phyloP scores from a whole-genome alignment of 2,888 invertebrate species.

The Lordiphosa fenestrarum region DNA sequence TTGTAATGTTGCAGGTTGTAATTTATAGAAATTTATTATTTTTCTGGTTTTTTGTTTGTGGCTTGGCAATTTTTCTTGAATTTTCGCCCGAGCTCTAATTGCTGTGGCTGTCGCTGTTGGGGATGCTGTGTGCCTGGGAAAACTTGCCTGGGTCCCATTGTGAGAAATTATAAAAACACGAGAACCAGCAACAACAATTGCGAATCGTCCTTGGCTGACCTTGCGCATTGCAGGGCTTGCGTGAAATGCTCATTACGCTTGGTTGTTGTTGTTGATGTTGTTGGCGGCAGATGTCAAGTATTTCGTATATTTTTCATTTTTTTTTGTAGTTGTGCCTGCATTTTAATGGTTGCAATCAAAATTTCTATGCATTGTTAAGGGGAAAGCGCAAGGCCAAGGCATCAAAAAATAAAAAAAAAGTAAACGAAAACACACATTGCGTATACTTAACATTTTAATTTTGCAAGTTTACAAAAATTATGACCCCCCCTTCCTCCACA shows the following conservation, averaged over 20 bases:
- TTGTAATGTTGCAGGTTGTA: constrained; percentile 29
- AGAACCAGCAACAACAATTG: constrained; percentile 30
- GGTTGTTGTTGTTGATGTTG: constrained; percentile 27
- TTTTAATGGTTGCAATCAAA: constrained; percentile 70
- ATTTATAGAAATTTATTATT: constrained; percentile 9
- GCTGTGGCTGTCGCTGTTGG: constrained; percentile 54
- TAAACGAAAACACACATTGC: constrained; percentile 19
- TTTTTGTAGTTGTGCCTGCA: constrained; percentile 38
- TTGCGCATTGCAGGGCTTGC: constrained; percentile 56
- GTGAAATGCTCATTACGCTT: constrained; percentile 60
- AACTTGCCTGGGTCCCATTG: constrained; percentile 28
- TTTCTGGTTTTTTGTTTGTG: constrained; percentile 31
- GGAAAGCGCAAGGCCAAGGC: constrained; percentile 43
- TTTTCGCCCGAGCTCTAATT: constrained; percentile 50
- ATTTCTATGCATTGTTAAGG: constrained; percentile 64
- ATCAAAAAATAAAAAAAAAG: constrained; percentile 4
- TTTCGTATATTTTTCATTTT: constrained; percentile 17
- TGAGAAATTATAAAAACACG: constrained; percentile 47
- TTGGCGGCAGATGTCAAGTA: constrained; percentile 39
- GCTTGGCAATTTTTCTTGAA: constrained; percentile 33
- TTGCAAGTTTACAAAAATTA: constrained; percentile 35
- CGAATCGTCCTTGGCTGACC: constrained; percentile 66
- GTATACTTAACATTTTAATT: constrained; percentile 53
- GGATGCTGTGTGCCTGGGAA: constrained; percentile 28
- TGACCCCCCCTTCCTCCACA: constrained; percentile 22